These are phyloP conservation scores for Euzetes globulus DNA, from an alignment of 2,888 invertebrate species.

Conservation along the genomic window DNA sequence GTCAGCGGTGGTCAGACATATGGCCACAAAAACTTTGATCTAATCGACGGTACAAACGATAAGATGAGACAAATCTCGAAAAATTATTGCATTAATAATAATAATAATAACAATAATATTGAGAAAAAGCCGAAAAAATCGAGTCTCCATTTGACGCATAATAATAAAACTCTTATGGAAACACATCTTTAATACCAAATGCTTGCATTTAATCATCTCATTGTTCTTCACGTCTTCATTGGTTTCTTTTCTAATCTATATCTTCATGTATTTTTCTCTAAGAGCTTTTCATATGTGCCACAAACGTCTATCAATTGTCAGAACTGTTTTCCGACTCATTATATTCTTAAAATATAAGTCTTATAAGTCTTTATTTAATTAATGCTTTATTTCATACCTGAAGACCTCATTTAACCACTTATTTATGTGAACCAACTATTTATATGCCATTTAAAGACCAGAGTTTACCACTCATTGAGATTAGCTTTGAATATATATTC, in stretches of 20 bases:
- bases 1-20: neutral
- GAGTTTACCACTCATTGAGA: neutral
- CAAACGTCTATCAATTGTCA: neutral
- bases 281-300: neutral
- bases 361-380: too few species aligned
- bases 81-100: conserved; percentile 1
- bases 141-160: conserved; percentile 2
- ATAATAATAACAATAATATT: neutral
- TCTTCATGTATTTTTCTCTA: neutral
- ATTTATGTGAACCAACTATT: neutral
- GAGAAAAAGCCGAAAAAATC: neutral
- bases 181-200: conserved; percentile 16
- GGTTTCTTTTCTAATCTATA: too few species aligned
- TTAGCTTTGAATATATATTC: too few species aligned
- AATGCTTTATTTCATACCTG: neutral
- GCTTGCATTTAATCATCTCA: neutral
- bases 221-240: too few species aligned
- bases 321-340: neutral
- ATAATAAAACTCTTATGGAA: conserved; percentile 18
- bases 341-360: neutral
- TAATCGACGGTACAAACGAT: neutral
- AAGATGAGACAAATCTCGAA: neutral
- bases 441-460: neutral
- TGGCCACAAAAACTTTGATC: neutral
- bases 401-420: neutral